Evolutionary conservation across 1,140 invertebrate species (phyloP).

Genomic region (Scaptomyza graminum): DNA sequence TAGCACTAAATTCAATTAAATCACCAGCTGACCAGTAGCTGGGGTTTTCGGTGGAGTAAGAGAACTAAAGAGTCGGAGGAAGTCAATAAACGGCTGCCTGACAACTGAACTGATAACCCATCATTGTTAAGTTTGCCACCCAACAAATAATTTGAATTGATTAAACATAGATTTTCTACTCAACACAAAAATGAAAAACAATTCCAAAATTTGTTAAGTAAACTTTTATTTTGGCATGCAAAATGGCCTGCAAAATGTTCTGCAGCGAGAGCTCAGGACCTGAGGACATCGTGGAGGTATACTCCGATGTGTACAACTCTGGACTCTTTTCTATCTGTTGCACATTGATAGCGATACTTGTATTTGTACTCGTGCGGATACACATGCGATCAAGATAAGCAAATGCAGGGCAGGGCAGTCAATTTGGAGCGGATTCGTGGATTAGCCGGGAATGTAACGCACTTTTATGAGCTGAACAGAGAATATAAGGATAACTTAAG

Average conservation of each 20-base stretch:
- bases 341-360: constrained; percentile 23
- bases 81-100: constrained; percentile 1
- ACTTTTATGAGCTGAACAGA: too few relatives aligned
- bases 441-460: too few relatives aligned
- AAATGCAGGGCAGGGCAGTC: background rate
- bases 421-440: too few relatives aligned
- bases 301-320: constrained; percentile 41
- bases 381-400: constrained; percentile 2
- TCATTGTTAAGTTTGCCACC: constrained; percentile 56
- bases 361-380: constrained; percentile 21
- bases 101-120: constrained; percentile 56
- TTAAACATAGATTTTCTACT: constrained; percentile 8
- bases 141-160: background rate
- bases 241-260: background rate
- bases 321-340: constrained; percentile 32
- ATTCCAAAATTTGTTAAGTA: constrained; percentile 2
- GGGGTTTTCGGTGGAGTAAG: background rate
- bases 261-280: background rate
- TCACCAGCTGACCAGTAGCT: constrained; percentile 25
- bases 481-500: too few relatives aligned
- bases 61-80: background rate
- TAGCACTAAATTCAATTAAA: constrained; percentile 80
- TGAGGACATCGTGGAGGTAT: constrained; percentile 39
- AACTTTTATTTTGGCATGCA: constrained; percentile 4
- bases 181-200: background rate